Evolutionary conservation across 2,113 vertebrate genomes (phyloP).

Genomic region (Pelvicachromis taeniatus): DNA sequence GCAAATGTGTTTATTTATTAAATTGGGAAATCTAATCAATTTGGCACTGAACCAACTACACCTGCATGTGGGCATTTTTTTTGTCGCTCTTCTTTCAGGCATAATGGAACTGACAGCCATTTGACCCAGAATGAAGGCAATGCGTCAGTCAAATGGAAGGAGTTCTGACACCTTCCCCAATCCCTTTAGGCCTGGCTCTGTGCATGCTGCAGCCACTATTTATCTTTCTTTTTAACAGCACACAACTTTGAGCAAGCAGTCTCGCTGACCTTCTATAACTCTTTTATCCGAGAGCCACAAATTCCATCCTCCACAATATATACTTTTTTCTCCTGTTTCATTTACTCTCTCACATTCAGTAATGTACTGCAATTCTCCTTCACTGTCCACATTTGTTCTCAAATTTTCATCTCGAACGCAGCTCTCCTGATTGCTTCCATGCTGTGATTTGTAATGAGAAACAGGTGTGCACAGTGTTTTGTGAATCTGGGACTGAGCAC

Average conservation of each 20-base stretch:
- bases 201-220: not conserved
- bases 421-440: constrained; percentile 13
- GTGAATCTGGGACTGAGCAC: not conserved
- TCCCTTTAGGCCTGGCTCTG: not conserved
- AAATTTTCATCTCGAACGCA: not conserved
- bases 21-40: not conserved
- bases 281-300: not conserved
- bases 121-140: not conserved
- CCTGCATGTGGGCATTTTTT: not conserved
- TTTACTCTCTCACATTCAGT: not conserved
- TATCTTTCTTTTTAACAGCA: constrained; percentile 5
- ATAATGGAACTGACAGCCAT: not conserved
- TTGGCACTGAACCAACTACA: not conserved
- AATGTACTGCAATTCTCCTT: not conserved
- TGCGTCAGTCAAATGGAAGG: not conserved
- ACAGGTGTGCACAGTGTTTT: constrained; percentile 9
- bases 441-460: constrained; percentile 40
- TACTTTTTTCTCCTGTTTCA: not conserved
- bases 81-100: not conserved
- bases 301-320: not conserved
- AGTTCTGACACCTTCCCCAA: not conserved
- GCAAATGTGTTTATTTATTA: not conserved
- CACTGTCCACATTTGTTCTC: not conserved
- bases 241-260: not conserved
- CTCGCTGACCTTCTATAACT: constrained; percentile 16